Evolutionary conservation across 2,888 invertebrate species (phyloP), one percentile per base, ranked within the genome.

Genomic region (Ariolimax columbianus): DNA sequence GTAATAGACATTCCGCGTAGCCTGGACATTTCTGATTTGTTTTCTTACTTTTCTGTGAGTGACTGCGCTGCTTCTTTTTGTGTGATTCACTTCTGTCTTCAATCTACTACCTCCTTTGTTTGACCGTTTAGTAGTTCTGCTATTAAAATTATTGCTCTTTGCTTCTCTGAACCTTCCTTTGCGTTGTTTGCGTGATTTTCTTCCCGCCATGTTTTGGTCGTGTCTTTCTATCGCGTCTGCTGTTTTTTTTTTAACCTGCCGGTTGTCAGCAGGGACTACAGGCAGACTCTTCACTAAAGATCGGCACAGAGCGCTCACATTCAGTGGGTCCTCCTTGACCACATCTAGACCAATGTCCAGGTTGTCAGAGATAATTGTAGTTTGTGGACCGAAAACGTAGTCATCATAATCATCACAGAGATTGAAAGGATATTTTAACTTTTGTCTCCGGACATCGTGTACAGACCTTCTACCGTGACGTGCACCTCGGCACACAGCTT

Each of bases 271-370:
- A 47, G 78, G 83, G n/a, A 55, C 36, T 19, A 70, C 83, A 43
- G 38, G 78, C 0, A 83, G 30, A 77, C 77, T 55, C 26, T 77
- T 77, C 1, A 83, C 83, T 17, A 83, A 51, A 26, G 47, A 36
- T 30, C 83, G 77, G 33, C 83, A 83, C 2, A 83, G 38, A 23
- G 47, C 36, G 19, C 38, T 55, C 36, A 83, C 70, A 38, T 78
- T 83, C 51, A 83, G 55, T 26, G 83, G 83, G 30, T 83, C 78
- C 4, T 83, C 78, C 38, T 38, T 77, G 47, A 83, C 30, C 55
- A 70, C 83, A 38, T 83, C 78, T n/a, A 78, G 11, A 38, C 78
- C 77, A 11, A 26, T 14, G 9, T 83, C 83, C 2, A 77, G 51
- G 26, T 68, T 70, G 3, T 66, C 78, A 7, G 70, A 30, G 30